phyloP scores from a whole-genome alignment of 2,113 vertebrate genomes.

The Stigmatopora nigra region DNA sequence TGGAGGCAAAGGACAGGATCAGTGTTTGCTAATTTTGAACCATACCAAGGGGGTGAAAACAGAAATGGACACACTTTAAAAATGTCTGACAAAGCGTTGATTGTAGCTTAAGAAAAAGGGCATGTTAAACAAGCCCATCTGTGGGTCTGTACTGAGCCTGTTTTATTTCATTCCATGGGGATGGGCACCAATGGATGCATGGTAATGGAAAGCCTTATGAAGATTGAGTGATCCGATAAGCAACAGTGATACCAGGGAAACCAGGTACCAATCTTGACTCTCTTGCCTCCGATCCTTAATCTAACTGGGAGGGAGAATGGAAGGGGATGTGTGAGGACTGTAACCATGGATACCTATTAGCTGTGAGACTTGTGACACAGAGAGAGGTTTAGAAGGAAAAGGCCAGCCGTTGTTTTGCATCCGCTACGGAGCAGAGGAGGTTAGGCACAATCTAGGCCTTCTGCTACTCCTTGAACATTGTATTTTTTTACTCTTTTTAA shows the following conservation, averaged over 20 bases:
- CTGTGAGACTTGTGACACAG: slow-evolving; percentile 47
- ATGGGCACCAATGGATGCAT: slow-evolving; percentile 29
- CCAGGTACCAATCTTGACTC: slow-evolving; percentile 42
- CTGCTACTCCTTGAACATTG: slow-evolving; percentile 19
- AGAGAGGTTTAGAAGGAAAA: slow-evolving; percentile 58
- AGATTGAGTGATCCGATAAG: slow-evolving; percentile 58
- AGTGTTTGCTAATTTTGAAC: neutral
- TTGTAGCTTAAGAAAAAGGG: slow-evolving; percentile 32
- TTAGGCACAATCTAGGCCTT: slow-evolving; percentile 44
- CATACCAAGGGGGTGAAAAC: neutral
- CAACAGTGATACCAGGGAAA: slow-evolving; percentile 50
- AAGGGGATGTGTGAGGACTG: slow-evolving; percentile 52
- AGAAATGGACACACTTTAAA: neutral
- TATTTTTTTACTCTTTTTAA: slow-evolving; percentile 11
- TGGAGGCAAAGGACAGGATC: too few relatives aligned
- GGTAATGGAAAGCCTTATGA: slow-evolving; percentile 54
- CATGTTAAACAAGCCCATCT: slow-evolving; percentile 6
- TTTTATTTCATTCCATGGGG: slow-evolving; percentile 30
- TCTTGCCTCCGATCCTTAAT: slow-evolving; percentile 21
- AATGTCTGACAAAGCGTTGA: neutral
- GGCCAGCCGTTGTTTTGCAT: slow-evolving; percentile 53
- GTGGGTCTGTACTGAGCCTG: slow-evolving; percentile 12
- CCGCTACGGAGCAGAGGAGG: slow-evolving; percentile 44
- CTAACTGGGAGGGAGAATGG: slow-evolving; percentile 23
- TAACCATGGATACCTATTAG: slow-evolving; percentile 66